Evolutionary conservation across 1,140 invertebrate species (phyloP), one percentile per base, ranked within the genome.

Genomic region (Pseudomyrmex dendroicus): DNA sequence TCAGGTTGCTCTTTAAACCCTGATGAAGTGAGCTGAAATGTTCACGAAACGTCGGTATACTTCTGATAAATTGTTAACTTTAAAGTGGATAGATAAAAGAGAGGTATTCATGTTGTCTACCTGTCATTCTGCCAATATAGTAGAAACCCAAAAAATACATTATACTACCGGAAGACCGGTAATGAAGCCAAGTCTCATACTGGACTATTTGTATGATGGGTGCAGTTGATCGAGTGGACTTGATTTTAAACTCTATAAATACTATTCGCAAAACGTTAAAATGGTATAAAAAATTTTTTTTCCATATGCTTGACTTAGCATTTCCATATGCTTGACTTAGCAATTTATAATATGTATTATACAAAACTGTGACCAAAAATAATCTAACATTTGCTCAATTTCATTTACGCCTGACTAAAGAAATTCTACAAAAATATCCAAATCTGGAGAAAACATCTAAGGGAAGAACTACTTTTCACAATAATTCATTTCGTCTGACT

Each of bases 321-420:
- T n/a, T n/a, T n/a, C n/a, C n/a, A 82, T 64, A 52, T 82, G 56
- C 0, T 82, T 44, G 76, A 68, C 35, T 57, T 82, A 52, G 25
- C 68, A 12, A 17, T 73, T 59, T 73, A 73, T 73, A 62, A 8
- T 68, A 78, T 77, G n/a, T 78, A 7, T 13, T 78, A 9, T 63
- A 80, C 20, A 13, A 80, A 80, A 4, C 12, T 67, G 13, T 57
- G 57, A 35, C 59, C 52, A 25, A 57, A 59, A 44, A 20, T n/a
- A 77, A 67, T 63, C 15, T 50, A 80, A 80, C 72, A 70, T 80
- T 52, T 70, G 54, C 44, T 13, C 7, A 80, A 25, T 25, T 25
- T 57, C 46, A 70, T 54, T 59, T 80, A 17, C 13, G 2, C n/a
- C 9, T 80, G 7, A 8, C 72, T 1, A 80, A 54, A 70, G 22